Evolutionary conservation across 2,888 invertebrate species (phyloP).

Genomic region (Dynastes tityus): DNA sequence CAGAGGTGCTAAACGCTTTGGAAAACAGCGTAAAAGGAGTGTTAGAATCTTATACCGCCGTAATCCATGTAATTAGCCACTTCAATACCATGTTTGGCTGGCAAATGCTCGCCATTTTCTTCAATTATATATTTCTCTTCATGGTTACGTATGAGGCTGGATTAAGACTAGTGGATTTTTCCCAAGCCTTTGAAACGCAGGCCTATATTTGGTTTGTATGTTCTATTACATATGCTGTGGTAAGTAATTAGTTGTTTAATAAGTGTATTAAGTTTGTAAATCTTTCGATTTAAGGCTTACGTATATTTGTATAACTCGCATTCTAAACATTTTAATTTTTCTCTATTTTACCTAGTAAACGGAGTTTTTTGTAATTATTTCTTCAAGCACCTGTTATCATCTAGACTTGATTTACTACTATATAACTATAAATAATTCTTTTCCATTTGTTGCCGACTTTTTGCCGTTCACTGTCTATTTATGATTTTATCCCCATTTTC

Average conservation of each 20-base stretch:
- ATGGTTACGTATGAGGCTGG: not conserved
- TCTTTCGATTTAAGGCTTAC: too few relatives aligned
- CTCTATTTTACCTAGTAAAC: too few relatives aligned
- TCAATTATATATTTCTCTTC: not conserved
- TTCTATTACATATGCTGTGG: not conserved
- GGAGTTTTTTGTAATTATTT: too few relatives aligned
- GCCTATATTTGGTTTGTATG: not conserved
- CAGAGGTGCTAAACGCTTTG: not conserved
- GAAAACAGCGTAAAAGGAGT: not conserved
- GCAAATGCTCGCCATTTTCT: conserved; percentile 2
- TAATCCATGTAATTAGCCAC: not conserved
- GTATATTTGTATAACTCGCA: too few relatives aligned
- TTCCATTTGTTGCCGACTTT: too few relatives aligned
- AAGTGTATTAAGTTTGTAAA: too few relatives aligned
- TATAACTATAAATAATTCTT: too few relatives aligned
- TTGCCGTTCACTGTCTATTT: too few relatives aligned
- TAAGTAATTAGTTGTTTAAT: not conserved
- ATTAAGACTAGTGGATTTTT: not conserved
- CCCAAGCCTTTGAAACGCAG: not conserved
- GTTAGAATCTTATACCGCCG: not conserved
- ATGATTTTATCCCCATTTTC: too few relatives aligned
- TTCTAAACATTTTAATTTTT: too few relatives aligned
- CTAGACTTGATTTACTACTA: too few relatives aligned
- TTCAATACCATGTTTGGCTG: conserved; percentile 17
- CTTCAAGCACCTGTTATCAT: too few relatives aligned